Conservation (phyloP, 2,113 vertebrate species). For the Patagioenas fasciata region DNA sequence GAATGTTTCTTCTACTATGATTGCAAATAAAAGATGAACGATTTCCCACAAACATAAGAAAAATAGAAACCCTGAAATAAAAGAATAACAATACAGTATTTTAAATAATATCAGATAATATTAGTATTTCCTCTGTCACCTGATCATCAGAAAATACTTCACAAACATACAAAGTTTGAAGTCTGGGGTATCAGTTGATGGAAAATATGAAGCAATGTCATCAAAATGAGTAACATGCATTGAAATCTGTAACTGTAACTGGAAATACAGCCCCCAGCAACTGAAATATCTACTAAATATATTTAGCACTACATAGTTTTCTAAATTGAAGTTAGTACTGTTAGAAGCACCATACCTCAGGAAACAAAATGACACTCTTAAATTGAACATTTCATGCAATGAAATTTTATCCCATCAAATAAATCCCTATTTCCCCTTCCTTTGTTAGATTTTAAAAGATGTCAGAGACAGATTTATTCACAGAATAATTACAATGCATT, state of each 20-base stretch:
- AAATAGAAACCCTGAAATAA: neutral
- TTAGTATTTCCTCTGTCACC: neutral
- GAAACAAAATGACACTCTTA: neutral
- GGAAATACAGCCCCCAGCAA: neutral
- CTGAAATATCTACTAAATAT: neutral
- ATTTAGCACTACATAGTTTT: neutral
- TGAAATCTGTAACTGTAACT: neutral
- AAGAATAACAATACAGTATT: neutral
- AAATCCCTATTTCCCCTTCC: neutral
- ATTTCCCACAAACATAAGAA: neutral
- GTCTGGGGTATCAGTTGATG: neutral
- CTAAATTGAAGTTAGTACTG: neutral
- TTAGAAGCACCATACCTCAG: neutral
- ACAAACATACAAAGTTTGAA: fast-evolving
- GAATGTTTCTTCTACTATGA: neutral
- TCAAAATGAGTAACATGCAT: neutral
- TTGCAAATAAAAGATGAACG: neutral
- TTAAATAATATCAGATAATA: neutral
- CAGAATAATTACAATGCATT: neutral
- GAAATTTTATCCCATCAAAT: neutral
- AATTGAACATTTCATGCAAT: neutral
- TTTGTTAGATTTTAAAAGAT: neutral
- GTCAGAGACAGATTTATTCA: neutral
- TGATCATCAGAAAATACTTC: neutral
- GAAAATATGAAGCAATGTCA: neutral